A percentile compares a stretch with the other conserved stretches of the same genome.
These are phyloP conservation scores for Phocoena phocoena DNA, from an alignment of 2,113 vertebrate species.

Conservation along the genomic window DNA sequence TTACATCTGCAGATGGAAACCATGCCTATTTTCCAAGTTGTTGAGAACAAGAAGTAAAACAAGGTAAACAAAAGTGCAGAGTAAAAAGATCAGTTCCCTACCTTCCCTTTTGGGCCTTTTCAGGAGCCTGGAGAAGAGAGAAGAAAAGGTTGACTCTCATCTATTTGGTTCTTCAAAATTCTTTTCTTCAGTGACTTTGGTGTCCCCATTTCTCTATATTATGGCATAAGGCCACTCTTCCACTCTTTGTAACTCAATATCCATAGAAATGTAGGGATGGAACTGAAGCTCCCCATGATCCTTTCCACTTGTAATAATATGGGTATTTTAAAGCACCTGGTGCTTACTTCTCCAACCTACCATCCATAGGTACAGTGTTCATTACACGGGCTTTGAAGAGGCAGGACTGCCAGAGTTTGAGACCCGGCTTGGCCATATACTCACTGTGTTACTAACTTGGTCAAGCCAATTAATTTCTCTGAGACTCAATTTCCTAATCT, in stretches of 20 bases:
- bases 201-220: neutral
- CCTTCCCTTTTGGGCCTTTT: neutral
- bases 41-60: neutral
- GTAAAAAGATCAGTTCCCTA: neutral
- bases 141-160: neutral
- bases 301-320: neutral
- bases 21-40: neutral
- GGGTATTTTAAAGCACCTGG: neutral
- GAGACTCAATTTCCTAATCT: neutral
- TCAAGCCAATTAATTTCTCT: neutral
- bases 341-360: neutral
- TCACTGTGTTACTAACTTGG: neutral
- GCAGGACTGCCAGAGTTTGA: neutral
- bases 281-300: too few species aligned
- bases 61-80: neutral
- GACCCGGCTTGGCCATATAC: neutral
- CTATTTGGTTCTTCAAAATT: neutral
- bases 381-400: neutral
- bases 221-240: neutral
- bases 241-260: neutral
- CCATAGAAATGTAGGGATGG: neutral
- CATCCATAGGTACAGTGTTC: neutral
- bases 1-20: neutral
- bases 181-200: neutral
- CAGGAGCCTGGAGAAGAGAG: neutral